Evolutionary conservation across 2,797 vertebrate species (phyloP).

Genomic region (Anguilla marmorata): DNA sequence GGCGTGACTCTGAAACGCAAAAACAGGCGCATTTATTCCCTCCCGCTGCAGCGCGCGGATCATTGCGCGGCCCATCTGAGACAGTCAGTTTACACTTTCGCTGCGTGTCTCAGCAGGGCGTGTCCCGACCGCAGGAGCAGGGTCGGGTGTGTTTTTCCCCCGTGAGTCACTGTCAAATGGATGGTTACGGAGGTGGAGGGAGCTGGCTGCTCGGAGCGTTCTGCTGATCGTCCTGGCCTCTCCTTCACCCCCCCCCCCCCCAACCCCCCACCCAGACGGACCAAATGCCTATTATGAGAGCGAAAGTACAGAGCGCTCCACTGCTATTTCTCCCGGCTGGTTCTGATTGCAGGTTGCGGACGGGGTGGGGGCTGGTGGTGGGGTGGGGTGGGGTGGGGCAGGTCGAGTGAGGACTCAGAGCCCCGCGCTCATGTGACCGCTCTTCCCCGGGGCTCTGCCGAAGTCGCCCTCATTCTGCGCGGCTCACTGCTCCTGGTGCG

Average conservation of each 20-base stretch:
- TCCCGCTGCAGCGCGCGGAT: neutral
- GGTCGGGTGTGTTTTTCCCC: neutral
- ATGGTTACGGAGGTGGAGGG: neutral
- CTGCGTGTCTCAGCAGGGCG: neutral
- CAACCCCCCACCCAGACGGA: neutral
- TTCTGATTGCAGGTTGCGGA: constrained; percentile 9
- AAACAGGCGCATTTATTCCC: constrained; percentile 14
- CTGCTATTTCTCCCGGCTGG: neutral
- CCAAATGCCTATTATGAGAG: neutral
- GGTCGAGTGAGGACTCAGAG: neutral
- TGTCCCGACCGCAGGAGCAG: neutral
- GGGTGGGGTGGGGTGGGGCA: neutral
- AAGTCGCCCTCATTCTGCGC: neutral
- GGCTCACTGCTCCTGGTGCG: neutral
- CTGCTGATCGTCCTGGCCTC: neutral
- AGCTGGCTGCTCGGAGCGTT: neutral
- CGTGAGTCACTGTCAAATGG: constrained; percentile 5
- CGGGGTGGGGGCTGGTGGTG: neutral
- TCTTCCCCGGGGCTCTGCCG: neutral
- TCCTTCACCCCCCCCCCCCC: too few species aligned
- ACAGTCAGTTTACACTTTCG: constrained; percentile 22
- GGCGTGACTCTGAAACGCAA: constrained; percentile 55
- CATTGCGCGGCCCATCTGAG: neutral
- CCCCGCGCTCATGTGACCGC: neutral
- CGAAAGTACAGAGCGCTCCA: constrained; percentile 12